Conservation (phyloP, 2,888 invertebrate genomes). For the Pristionchus arcanus region DNA sequence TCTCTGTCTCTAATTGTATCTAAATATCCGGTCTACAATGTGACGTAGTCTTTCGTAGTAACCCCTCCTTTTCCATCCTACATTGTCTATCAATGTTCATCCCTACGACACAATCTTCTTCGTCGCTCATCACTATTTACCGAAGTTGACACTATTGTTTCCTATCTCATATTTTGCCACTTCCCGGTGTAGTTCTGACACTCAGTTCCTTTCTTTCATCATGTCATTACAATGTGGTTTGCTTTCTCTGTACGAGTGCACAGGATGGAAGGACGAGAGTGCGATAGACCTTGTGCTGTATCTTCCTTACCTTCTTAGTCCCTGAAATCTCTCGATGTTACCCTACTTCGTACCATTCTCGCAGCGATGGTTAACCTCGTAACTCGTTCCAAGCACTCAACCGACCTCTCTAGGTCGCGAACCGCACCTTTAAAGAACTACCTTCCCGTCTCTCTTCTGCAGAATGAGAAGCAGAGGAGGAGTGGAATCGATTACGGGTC, state of each 20-base stretch:
- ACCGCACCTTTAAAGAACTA: constrained; percentile 31
- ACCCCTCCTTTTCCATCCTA: constrained; percentile 2
- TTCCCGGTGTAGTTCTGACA: constrained; percentile 16
- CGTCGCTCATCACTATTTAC: background rate
- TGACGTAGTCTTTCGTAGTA: background rate
- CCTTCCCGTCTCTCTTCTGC: constrained; percentile 16
- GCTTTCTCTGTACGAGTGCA: background rate
- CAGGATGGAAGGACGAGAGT: background rate
- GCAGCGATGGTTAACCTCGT: constrained; percentile 9
- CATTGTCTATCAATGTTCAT: background rate
- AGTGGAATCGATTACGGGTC: constrained; percentile 14
- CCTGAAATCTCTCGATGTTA: constrained; percentile 23
- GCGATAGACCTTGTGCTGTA: background rate
- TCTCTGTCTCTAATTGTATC: background rate
- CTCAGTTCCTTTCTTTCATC: background rate
- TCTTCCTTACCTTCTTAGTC: background rate
- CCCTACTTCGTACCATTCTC: background rate
- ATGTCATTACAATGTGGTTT: background rate
- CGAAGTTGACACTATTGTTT: background rate
- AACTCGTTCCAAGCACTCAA: constrained; percentile 41
- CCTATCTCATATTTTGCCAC: background rate
- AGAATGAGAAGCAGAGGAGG: background rate
- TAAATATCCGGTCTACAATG: background rate
- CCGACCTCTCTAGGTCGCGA: constrained; percentile 43
- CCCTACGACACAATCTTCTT: background rate